phyloP scores from a whole-genome alignment of 1,140 invertebrate species.

The Sipha flava region DNA sequence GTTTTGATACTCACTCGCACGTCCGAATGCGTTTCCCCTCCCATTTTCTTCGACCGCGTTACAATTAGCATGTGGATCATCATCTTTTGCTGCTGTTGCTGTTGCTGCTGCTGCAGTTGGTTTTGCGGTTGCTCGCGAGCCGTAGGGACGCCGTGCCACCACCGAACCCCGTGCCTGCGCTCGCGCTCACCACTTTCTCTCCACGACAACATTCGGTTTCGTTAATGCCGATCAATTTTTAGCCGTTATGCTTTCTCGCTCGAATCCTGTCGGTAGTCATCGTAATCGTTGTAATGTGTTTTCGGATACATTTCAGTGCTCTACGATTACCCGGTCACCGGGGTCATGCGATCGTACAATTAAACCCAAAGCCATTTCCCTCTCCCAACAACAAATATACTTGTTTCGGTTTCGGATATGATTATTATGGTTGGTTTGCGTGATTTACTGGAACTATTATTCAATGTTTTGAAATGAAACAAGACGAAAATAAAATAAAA shows the following conservation, averaged over 20 bases:
- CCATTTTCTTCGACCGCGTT: neutral
- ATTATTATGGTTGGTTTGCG: neutral
- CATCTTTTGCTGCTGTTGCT: neutral
- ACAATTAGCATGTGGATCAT: constrained; percentile 20
- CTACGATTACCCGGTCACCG: neutral
- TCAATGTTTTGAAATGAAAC: neutral
- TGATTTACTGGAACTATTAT: neutral
- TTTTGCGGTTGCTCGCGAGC: neutral
- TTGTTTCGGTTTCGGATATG: neutral
- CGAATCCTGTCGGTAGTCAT: neutral
- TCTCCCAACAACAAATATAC: too few species aligned
- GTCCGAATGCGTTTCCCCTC: neutral
- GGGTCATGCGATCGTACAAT: neutral
- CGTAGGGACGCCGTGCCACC: neutral
- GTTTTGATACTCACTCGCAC: neutral
- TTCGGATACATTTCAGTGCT: neutral
- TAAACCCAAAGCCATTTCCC: too few species aligned
- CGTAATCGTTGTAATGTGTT: neutral
- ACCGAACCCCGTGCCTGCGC: neutral
- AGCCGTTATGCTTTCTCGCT: constrained; percentile 21
- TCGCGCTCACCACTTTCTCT: constrained; percentile 22
- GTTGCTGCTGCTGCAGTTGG: neutral
- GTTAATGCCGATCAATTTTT: neutral
- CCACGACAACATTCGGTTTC: constrained; percentile 2
- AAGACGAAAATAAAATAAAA: too few species aligned